These are phyloP conservation scores for Heteronetta atricapilla DNA, from an alignment of 2,113 vertebrate species.

Conservation along the genomic window DNA sequence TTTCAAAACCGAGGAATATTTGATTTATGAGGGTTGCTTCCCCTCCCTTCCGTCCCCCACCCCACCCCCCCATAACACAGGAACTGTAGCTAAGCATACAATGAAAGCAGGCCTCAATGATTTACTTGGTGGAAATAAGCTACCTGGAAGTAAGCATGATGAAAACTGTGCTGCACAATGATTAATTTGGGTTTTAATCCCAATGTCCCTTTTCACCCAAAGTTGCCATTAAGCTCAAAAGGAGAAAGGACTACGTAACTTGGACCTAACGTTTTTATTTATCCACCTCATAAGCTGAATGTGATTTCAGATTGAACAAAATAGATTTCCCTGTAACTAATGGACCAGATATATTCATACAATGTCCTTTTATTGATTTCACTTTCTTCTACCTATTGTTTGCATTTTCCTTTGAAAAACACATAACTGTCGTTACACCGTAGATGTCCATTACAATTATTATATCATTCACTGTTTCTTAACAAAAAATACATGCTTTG, in stretches of 20 bases:
- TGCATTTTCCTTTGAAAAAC: constrained; percentile 67
- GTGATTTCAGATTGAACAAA: constrained; percentile 69
- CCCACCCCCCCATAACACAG: not conserved
- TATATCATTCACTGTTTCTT: constrained; percentile 68
- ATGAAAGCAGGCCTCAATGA: not conserved
- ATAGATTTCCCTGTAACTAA: constrained; percentile 75
- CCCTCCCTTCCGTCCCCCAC: too few species aligned
- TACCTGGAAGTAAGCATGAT: not conserved
- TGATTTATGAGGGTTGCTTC: too few species aligned
- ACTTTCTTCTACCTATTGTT: constrained; percentile 77
- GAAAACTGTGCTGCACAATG: constrained; percentile 11
- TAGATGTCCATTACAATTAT: constrained; percentile 68
- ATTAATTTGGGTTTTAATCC: constrained; percentile 59
- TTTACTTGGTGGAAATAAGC: not conserved
- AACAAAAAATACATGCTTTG: constrained; percentile 48
- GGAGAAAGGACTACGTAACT: constrained; percentile 26
- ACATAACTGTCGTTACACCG: constrained; percentile 57
- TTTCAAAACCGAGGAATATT: not conserved
- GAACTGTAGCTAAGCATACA: not conserved
- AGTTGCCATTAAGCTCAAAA: constrained; percentile 54
- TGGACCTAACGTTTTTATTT: constrained; percentile 49
- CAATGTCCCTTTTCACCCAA: constrained; percentile 34
- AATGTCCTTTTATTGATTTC: constrained; percentile 79
- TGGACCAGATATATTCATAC: constrained; percentile 75
- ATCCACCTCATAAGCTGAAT: constrained; percentile 59